Percentiles rank a stretch among this genome's conserved stretches.
Conservation (phyloP, 2,113 vertebrate genomes). For the Tricholaema leucomelas region DNA sequence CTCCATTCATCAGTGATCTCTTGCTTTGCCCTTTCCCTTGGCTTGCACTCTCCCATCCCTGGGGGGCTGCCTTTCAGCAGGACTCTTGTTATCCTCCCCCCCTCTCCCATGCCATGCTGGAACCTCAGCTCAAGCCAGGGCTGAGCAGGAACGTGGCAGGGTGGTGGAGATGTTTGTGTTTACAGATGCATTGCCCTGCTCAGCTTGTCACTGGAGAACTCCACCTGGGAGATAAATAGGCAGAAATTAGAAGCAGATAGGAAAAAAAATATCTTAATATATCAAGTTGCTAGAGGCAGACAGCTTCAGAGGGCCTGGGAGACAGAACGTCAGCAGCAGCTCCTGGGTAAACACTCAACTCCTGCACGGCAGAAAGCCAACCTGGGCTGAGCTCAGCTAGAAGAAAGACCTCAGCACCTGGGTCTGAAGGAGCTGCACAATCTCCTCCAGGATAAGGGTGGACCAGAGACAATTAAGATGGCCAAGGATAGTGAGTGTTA, state of each 20-base stretch:
- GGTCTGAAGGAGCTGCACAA: background rate
- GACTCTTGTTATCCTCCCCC: background rate
- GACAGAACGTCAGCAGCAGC: slow-evolving; percentile 31
- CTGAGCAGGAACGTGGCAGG: background rate
- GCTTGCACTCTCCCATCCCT: rapidly evolving
- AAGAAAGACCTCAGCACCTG: background rate
- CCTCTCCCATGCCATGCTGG: background rate
- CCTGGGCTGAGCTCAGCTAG: background rate
- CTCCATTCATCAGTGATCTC: background rate
- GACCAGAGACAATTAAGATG: background rate
- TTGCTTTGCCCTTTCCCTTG: background rate
- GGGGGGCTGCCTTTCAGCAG: background rate
- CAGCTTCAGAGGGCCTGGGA: slow-evolving; percentile 34
- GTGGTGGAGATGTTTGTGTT: background rate
- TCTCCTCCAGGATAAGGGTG: background rate
- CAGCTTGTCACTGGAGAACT: background rate
- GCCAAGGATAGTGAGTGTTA: background rate
- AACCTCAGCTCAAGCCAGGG: background rate
- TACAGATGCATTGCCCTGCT: background rate
- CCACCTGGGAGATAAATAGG: slow-evolving; percentile 57
- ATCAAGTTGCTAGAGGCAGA: slow-evolving; percentile 15
- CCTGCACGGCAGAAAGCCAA: background rate
- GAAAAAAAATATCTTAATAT: slow-evolving; percentile 54
- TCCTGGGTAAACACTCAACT: background rate
- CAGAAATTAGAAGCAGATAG: slow-evolving; percentile 51